A percentile compares a stretch with the other conserved stretches of the same genome.
These are phyloP conservation scores for Rotaria macrura DNA, from an alignment of 2,888 invertebrate species.

Conservation along the genomic window DNA sequence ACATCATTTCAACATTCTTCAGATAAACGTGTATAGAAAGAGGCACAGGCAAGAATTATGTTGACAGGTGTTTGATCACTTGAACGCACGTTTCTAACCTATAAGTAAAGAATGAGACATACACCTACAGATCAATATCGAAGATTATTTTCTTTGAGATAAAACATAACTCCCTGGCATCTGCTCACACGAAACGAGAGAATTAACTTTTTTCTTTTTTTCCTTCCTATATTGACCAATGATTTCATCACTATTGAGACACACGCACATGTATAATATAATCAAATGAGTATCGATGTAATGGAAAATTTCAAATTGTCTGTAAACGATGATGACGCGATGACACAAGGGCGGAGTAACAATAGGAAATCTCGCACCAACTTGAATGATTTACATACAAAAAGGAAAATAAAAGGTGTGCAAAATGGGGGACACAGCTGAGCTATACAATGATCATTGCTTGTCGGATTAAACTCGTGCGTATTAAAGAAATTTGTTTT, in stretches of 20 bases:
- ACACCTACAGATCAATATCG: neutral
- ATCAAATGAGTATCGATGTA: neutral
- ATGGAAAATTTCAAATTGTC: slow-evolving; percentile 18
- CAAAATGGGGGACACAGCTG: neutral
- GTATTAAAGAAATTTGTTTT: neutral
- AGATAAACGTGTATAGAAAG: neutral
- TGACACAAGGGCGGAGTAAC: neutral
- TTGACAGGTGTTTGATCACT: slow-evolving; percentile 20
- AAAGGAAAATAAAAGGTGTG: neutral
- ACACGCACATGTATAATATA: neutral
- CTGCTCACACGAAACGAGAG: slow-evolving; percentile 1
- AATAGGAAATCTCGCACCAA: neutral
- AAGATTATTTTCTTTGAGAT: slow-evolving; percentile 20
- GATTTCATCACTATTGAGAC: neutral
- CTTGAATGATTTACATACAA: neutral
- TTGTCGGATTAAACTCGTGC: neutral
- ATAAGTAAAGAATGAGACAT: neutral
- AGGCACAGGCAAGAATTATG: neutral
- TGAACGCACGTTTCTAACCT: neutral
- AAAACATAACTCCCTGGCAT: neutral
- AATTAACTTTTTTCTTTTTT: neutral
- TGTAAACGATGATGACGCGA: slow-evolving; percentile 8
- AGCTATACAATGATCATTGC: neutral
- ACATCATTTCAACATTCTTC: neutral
- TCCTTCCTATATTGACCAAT: neutral